These are phyloP conservation scores for Aproaerema taeniolella DNA, from an alignment of 2,888 invertebrate genomes.

Conservation along the genomic window DNA sequence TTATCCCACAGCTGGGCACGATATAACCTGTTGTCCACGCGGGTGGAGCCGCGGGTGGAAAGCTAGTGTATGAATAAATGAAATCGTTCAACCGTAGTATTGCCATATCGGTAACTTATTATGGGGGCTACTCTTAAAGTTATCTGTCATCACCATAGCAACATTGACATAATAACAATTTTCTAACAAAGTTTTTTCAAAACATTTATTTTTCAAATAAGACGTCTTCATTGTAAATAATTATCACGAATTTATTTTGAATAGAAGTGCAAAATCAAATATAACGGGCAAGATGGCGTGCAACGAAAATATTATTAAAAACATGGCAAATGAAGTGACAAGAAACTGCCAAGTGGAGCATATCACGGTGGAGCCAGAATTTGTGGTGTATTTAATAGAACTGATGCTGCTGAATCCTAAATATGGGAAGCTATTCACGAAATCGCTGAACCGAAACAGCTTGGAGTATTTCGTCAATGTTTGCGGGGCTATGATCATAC, in stretches of 20 bases:
- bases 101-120: no score
- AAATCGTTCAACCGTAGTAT: no score
- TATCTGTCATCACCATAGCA: slow-evolving; percentile 1
- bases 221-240: no score
- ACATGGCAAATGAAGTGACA: slow-evolving; percentile 77
- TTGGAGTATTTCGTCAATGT: slow-evolving; percentile 73
- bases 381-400: slow-evolving; percentile 72
- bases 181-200: background rate
- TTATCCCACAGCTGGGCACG: no score
- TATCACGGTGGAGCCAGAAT: slow-evolving; percentile 61
- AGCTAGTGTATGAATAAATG: no score
- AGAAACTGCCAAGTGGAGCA: slow-evolving; percentile 65
- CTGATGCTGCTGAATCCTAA: slow-evolving; percentile 74
- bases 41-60: no score
- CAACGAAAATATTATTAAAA: slow-evolving; percentile 72
- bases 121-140: no score
- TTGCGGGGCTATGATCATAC: slow-evolving; percentile 60
- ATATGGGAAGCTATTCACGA: slow-evolving; percentile 69
- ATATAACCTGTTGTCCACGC: no score
- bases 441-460: slow-evolving; percentile 61
- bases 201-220: background rate
- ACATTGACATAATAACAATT: background rate
- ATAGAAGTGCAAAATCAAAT: no score
- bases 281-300: slow-evolving; percentile 59
- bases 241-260: no score